Conservation (phyloP, 2,797 vertebrate species). For the Poecilia velifera region DNA sequence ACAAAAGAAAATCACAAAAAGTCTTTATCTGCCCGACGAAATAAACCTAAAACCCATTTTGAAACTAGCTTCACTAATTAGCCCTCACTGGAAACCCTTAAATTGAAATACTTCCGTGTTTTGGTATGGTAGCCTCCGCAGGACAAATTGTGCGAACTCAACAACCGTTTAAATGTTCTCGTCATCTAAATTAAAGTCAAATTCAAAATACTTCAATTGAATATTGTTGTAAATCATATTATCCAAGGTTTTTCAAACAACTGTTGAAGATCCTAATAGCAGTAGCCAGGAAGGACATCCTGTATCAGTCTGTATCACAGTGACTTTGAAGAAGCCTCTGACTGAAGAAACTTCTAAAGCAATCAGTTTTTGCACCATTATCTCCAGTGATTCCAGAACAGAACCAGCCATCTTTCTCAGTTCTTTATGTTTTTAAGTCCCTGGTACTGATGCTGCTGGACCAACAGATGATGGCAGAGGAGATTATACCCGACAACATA, state of each 20-base stretch:
- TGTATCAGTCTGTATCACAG: not conserved
- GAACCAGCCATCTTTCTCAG: not conserved
- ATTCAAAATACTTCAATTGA: not conserved
- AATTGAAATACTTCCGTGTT: slow-evolving; percentile 55
- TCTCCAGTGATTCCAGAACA: not conserved
- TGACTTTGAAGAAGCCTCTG: not conserved
- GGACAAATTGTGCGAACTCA: slow-evolving; percentile 23
- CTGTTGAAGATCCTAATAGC: not conserved
- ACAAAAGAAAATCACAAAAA: not conserved
- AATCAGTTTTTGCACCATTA: not conserved
- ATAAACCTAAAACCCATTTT: not conserved
- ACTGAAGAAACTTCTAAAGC: not conserved
- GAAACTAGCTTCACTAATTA: not conserved
- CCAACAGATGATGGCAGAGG: not conserved
- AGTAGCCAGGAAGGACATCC: not conserved
- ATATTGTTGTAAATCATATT: not conserved
- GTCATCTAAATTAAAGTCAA: not conserved
- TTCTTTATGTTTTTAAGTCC: not conserved
- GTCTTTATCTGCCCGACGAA: not conserved
- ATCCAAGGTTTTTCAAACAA: not conserved
- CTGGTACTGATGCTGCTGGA: not conserved
- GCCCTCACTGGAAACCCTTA: not conserved
- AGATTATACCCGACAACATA: not conserved
- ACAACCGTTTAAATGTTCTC: not conserved
- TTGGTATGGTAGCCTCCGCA: slow-evolving; percentile 40